phyloP scores from a whole-genome alignment of 2,113 vertebrate species.

The pig (Sus scrofa) region T2T-Sscrofa CM000827.6:62386001-62386500 shows the following conservation, averaged over 20 bases:
- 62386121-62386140: not conserved
- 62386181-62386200: not conserved
- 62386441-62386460: not conserved
- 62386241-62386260: not conserved
- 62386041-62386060: not conserved
- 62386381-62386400: not conserved
- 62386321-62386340: not conserved
- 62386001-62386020: not conserved
- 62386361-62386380: not conserved
- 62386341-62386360: not conserved
- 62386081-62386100: not conserved
- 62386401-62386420: not conserved
- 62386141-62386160: not conserved
- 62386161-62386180: not conserved
- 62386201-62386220: not conserved
- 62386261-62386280: not conserved
- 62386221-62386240: not conserved
- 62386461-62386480: not conserved
- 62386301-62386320: not conserved
- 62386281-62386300: not conserved
- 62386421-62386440: not conserved
- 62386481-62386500: not conserved
- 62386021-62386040: not conserved
- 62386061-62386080: not conserved
- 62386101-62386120: not conserved